Base-by-base conservation (phyloP, 2,113 vertebrate genomes). In the Sander lucioperca region DNA sequence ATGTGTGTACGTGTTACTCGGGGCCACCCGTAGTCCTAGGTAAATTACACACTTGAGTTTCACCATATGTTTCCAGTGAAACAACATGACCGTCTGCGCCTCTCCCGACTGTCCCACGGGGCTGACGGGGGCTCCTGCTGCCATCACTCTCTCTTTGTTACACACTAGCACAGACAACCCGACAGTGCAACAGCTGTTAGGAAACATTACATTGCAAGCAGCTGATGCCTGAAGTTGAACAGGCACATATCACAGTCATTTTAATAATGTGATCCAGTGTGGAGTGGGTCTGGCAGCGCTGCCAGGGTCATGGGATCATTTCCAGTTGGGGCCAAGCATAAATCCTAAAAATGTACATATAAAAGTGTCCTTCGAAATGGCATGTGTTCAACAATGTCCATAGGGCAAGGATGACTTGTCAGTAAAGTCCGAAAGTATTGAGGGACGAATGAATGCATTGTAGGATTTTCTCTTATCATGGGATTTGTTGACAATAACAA, bases 31-130 rank as follows among this genome's bases (percentile, higher is more conserved):
- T 91, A 90, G 89, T 90, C 89, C 86, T 87, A 88, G 94, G 86
- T 85, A 94, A 94, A 93, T 96, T 93, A 91, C 77, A 86, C 64
- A 91, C 90, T 94, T 93, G 92, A 91, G 87, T 90, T 92, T 92
- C 91, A 86, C 93, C 83, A 74, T 88, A 86, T 94, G 91, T 93
- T 92, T 94, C 78, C 88, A 88, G 90, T 86, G 88, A 88, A 92
- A 94, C 53, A 74, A 92, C 93, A 88, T 70, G 74, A 84, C 79
- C 70, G 92, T 92, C 93, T 93, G 92, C 87, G 89, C 89, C 70
- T 85, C 80, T 89, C 84, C 67, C 50, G 47, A 76, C 85, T 71
- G 89, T 89, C 90, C 92, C 90, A 53, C 14, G 80, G 86, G 90
- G 53, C 84, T 27, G 85, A 78, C 76, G 25, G 73, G 63, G 73